A percentile compares a stretch with the other conserved stretches of the same genome.
Evolutionary conservation across 2,888 invertebrate genomes (phyloP).

Genomic region (Ectemnius continuus): DNA sequence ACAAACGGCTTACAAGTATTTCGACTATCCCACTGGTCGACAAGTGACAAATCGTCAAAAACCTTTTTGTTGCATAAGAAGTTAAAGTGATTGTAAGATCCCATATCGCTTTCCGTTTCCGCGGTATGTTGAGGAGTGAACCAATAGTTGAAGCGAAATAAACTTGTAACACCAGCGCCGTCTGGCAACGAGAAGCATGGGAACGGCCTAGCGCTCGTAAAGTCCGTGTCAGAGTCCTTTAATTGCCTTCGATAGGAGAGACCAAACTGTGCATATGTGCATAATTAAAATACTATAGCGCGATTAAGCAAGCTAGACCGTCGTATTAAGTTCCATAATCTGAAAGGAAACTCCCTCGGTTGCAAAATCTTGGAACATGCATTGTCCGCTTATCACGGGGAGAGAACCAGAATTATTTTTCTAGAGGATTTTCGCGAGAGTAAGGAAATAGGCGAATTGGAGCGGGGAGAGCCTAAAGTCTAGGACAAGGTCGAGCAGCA

Average conservation of each 20-base stretch:
- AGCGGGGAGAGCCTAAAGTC: not conserved
- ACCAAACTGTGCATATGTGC: slow-evolving; percentile 1
- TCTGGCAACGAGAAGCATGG: not conserved
- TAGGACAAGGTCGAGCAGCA: not conserved
- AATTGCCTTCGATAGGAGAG: slow-evolving; percentile 5
- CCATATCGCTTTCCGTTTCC: too few species aligned
- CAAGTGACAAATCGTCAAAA: too few species aligned
- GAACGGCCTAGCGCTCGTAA: too few species aligned
- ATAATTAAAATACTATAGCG: not conserved
- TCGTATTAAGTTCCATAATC: not conserved
- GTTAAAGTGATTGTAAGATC: too few species aligned
- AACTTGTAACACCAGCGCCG: too few species aligned
- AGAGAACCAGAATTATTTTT: slow-evolving; percentile 1
- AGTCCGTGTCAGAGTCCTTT: not conserved
- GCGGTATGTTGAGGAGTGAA: too few species aligned
- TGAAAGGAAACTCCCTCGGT: not conserved
- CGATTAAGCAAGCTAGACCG: not conserved
- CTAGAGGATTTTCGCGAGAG: slow-evolving; percentile 7
- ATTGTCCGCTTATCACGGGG: not conserved
- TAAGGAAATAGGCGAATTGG: not conserved
- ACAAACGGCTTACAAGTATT: too few species aligned
- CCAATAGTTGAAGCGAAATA: too few species aligned
- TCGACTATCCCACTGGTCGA: too few species aligned
- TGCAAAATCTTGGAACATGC: not conserved
- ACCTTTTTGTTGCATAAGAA: too few species aligned